Evolutionary conservation across 2,113 vertebrate genomes (phyloP).

Genomic region (Pterocles gutturalis): DNA sequence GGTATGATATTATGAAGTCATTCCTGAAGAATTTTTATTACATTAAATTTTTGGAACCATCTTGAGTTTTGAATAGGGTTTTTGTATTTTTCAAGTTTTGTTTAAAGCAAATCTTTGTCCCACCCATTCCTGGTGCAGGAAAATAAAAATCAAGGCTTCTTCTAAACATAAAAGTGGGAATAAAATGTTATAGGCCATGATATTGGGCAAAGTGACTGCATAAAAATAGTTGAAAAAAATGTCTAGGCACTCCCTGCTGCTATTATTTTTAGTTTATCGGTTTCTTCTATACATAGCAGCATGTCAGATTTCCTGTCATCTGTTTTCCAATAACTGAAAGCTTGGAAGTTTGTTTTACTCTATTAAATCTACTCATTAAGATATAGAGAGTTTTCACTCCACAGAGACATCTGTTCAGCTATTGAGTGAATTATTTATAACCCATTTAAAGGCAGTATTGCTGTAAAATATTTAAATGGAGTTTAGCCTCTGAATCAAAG

Average conservation of each 20-base stretch:
- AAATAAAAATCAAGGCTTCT: background rate
- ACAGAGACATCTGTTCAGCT: slow-evolving; percentile 37
- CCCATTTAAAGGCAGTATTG: background rate
- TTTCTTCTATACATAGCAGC: background rate
- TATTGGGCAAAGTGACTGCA: background rate
- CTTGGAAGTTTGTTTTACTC: slow-evolving; percentile 34
- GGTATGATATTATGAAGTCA: background rate
- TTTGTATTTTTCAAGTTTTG: background rate
- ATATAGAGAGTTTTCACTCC: background rate
- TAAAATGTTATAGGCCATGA: background rate
- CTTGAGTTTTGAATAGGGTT: background rate
- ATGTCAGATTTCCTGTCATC: background rate
- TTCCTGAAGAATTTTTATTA: background rate
- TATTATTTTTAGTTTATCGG: background rate
- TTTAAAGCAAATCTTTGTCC: background rate
- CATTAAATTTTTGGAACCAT: background rate
- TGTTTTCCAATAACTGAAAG: slow-evolving; percentile 16
- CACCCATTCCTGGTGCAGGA: background rate
- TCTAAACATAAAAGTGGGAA: background rate
- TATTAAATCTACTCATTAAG: slow-evolving; percentile 34
- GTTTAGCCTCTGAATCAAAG: slow-evolving; percentile 48
- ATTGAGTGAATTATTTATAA: slow-evolving; percentile 61
- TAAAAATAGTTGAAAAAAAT: background rate
- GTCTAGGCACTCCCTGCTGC: background rate
- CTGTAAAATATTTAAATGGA: slow-evolving; percentile 41